These are phyloP conservation scores for Hydropsyche betteni DNA, from an alignment of 2,888 invertebrate genomes.

Conservation along the genomic window DNA sequence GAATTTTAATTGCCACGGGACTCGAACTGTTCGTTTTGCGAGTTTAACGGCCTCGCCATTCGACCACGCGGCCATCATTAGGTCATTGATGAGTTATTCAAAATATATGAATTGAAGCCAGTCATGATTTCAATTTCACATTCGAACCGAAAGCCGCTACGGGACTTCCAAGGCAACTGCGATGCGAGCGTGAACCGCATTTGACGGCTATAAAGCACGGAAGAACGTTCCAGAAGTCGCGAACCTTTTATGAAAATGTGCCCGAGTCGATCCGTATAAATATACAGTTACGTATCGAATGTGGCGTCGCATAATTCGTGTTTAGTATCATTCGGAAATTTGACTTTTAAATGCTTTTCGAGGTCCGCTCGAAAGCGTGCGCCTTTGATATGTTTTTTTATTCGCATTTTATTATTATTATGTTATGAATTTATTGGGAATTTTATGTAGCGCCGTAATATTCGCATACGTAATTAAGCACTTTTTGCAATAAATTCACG, in stretches of 20 bases:
- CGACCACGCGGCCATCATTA: slow-evolving; percentile 36
- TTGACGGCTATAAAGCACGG: slow-evolving; percentile 47
- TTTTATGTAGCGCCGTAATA: not conserved
- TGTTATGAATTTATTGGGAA: no score
- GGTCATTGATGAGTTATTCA: slow-evolving; percentile 51
- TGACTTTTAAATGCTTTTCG: no score
- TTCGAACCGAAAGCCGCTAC: slow-evolving; percentile 43
- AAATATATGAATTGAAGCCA: slow-evolving; percentile 49
- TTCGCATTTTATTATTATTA: no score
- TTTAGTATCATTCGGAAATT: no score
- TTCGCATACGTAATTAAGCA: slow-evolving; percentile 22
- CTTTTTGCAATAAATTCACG: slow-evolving; percentile 23
- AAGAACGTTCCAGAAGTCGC: slow-evolving; percentile 38
- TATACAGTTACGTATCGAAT: no score
- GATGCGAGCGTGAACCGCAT: slow-evolving; percentile 47
- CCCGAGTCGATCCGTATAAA: no score
- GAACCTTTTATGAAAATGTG: slow-evolving; percentile 14
- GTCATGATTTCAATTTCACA: slow-evolving; percentile 51
- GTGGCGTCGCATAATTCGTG: no score
- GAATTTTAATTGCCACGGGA: not conserved
- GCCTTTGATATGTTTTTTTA: no score
- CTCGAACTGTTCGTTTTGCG: slow-evolving; percentile 6
- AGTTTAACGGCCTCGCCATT: slow-evolving; percentile 30
- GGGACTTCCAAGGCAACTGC: slow-evolving; percentile 38
- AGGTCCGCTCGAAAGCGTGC: no score